Conservation (phyloP, 2,888 invertebrate species). For the Terebella lapidaria region DNA sequence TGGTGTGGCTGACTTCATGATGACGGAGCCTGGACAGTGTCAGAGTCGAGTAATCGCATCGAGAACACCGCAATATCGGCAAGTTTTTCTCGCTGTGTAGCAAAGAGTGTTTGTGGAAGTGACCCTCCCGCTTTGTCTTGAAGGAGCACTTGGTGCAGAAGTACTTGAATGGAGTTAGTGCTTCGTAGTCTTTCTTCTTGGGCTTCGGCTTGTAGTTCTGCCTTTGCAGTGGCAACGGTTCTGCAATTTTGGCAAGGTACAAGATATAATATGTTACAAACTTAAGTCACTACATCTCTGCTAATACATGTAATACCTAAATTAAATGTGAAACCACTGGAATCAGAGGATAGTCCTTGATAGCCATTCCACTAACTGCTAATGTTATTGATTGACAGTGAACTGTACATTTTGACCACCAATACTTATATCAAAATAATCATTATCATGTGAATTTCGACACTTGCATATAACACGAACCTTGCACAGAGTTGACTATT, state of each 20-base stretch:
- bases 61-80: conserved; percentile 38
- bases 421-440: too few relatives aligned
- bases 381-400: too few relatives aligned
- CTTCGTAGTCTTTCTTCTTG: conserved; percentile 40
- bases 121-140: conserved; percentile 54
- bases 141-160: conserved; percentile 54
- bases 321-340: too few relatives aligned
- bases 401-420: too few relatives aligned
- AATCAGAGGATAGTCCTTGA: too few relatives aligned
- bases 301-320: too few relatives aligned
- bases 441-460: too few relatives aligned
- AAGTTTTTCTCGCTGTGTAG: conserved; percentile 40
- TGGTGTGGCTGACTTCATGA: conserved; percentile 47
- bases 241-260: background rate
- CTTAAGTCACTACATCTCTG: too few relatives aligned
- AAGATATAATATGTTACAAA: too few relatives aligned
- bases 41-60: conserved; percentile 51
- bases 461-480: too few relatives aligned
- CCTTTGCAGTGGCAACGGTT: background rate
- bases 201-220: background rate
- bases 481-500: too few relatives aligned
- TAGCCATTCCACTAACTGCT: too few relatives aligned
- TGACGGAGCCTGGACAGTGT: conserved; percentile 48
- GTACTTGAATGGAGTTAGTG: conserved; percentile 60
- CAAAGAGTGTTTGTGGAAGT: conserved; percentile 49